Percentiles rank a stretch among this genome's conserved stretches.
phyloP scores from a whole-genome alignment of 1,140 invertebrate species.

The Laupala kohalensis region DNA sequence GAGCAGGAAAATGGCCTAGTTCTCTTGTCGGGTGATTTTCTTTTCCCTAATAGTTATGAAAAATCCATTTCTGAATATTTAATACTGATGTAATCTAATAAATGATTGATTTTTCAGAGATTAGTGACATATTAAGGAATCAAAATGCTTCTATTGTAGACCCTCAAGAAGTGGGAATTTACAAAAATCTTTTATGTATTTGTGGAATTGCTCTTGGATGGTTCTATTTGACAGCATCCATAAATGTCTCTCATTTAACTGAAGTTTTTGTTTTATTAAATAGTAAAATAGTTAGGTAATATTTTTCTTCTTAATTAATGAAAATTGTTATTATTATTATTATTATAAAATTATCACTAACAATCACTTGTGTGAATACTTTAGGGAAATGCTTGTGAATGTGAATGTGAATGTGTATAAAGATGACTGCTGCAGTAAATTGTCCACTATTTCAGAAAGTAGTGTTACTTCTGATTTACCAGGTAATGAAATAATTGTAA shows the following conservation, averaged over 20 bases:
- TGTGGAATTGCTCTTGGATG: background rate
- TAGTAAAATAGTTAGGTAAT: background rate
- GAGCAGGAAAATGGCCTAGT: background rate
- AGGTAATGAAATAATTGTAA: background rate
- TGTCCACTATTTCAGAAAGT: background rate
- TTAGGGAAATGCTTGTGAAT: background rate
- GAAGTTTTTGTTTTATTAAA: background rate
- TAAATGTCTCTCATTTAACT: background rate
- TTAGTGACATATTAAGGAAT: background rate
- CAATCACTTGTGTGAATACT: background rate
- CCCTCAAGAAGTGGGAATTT: background rate
- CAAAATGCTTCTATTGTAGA: background rate
- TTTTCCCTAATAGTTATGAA: background rate
- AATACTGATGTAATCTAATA: too few relatives aligned
- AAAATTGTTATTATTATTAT: background rate
- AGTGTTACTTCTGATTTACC: background rate
- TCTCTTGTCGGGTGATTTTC: background rate
- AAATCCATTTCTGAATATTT: too few relatives aligned
- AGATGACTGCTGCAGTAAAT: background rate
- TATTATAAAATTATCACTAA: too few relatives aligned
- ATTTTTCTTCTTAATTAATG: background rate
- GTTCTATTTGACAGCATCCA: background rate
- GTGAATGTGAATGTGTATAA: background rate
- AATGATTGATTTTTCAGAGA: background rate
- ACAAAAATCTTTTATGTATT: background rate